Conservation (phyloP, 2,888 invertebrate genomes). For the Stegophylla sp. region DNA sequence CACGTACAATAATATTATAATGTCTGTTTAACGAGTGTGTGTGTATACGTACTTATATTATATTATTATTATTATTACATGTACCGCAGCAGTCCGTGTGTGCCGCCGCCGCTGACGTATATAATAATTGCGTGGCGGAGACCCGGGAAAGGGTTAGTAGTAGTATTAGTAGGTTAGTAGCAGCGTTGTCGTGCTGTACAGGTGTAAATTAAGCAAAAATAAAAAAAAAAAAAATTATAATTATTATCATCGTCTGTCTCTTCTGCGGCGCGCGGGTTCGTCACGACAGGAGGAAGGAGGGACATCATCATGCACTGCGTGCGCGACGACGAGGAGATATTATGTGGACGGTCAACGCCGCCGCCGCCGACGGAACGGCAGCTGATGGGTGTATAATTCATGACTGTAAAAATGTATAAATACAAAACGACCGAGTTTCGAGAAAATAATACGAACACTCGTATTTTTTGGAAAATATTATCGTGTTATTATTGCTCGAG, state of each 20-base stretch:
- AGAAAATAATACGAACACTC: too few species aligned
- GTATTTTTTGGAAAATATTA: too few species aligned
- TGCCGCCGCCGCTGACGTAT: too few species aligned
- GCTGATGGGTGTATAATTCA: background rate
- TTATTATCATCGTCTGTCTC: background rate
- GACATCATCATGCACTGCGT: too few species aligned
- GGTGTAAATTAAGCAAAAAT: conserved; percentile 57
- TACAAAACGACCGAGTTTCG: too few species aligned
- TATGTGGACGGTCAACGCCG: too few species aligned
- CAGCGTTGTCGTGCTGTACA: conserved; percentile 37
- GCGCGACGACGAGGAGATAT: too few species aligned
- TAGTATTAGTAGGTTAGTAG: too few species aligned
- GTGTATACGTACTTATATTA: background rate
- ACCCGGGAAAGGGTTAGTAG: conserved; percentile 30
- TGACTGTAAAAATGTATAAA: too few species aligned
- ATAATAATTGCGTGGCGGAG: conserved; percentile 10
- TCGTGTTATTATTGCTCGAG: conserved; percentile 11
- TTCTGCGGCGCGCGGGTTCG: background rate
- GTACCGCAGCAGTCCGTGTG: background rate
- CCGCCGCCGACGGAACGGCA: background rate
- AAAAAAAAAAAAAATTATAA: too few species aligned
- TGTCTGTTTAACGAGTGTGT: conserved; percentile 44
- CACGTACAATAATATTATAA: background rate
- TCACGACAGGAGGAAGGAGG: too few species aligned
- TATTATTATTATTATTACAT: too few species aligned